Evolutionary conservation across 2,797 vertebrate species (phyloP).

Genomic region (Ctenosaura bakeri): DNA sequence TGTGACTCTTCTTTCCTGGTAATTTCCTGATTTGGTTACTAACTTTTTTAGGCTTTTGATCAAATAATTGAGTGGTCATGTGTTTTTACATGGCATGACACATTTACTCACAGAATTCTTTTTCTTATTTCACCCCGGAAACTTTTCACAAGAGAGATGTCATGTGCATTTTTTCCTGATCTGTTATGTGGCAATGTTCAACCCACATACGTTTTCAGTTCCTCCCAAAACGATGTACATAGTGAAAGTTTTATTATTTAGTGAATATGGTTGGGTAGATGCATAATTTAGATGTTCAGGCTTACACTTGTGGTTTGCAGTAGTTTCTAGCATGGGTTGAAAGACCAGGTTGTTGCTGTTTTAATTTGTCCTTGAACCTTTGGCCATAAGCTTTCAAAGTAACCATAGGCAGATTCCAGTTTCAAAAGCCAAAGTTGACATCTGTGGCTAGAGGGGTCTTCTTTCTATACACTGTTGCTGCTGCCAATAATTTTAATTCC

Average conservation of each 20-base stretch:
- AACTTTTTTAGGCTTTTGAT: neutral
- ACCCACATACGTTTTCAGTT: slow-evolving; percentile 46
- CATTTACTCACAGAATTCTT: neutral
- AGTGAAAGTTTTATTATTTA: slow-evolving; percentile 41
- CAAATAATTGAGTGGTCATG: neutral
- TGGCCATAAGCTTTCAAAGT: slow-evolving; percentile 75
- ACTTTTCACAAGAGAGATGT: neutral
- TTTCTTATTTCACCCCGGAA: slow-evolving; percentile 31
- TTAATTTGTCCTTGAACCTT: slow-evolving; percentile 85
- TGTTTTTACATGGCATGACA: neutral
- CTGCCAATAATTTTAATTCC: slow-evolving; percentile 68
- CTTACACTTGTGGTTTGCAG: slow-evolving; percentile 61
- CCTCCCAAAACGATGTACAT: slow-evolving; percentile 48
- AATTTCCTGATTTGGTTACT: neutral
- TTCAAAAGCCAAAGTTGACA: slow-evolving; percentile 73
- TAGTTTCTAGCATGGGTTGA: slow-evolving; percentile 50
- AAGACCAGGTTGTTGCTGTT: slow-evolving; percentile 35
- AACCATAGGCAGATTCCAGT: slow-evolving; percentile 68
- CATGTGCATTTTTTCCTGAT: slow-evolving; percentile 12
- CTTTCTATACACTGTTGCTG: slow-evolving; percentile 50
- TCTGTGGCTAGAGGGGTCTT: slow-evolving; percentile 73
- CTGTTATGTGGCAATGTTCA: neutral
- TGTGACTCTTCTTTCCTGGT: neutral
- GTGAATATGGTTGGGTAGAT: slow-evolving; percentile 43
- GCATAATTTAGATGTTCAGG: slow-evolving; percentile 43